Evolutionary conservation across 2,797 vertebrate species (phyloP).

Genomic region (Podargus strigoides): DNA sequence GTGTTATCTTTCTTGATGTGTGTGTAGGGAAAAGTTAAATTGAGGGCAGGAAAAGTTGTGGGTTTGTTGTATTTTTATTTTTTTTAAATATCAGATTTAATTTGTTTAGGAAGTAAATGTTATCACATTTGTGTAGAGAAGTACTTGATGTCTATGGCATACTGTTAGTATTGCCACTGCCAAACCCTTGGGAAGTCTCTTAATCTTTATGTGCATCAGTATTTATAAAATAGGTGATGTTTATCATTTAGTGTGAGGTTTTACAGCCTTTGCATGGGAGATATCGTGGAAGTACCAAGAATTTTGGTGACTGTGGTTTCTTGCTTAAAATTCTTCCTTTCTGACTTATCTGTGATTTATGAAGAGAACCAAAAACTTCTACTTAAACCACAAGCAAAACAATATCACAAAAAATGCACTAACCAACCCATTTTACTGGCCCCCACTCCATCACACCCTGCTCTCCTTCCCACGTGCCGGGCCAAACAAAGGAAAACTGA

Average conservation of each 20-base stretch:
- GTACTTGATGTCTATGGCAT: neutral
- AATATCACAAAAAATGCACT: neutral
- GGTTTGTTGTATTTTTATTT: neutral
- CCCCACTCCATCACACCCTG: slow-evolving; percentile 46
- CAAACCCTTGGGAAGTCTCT: neutral
- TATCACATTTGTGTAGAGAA: neutral
- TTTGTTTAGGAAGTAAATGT: slow-evolving; percentile 19
- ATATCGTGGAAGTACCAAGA: neutral
- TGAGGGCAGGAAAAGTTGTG: slow-evolving; percentile 20
- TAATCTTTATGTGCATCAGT: neutral
- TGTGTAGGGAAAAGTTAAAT: slow-evolving; percentile 15
- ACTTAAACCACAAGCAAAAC: slow-evolving; percentile 48
- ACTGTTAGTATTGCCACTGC: neutral
- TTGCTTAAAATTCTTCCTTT: slow-evolving; percentile 26
- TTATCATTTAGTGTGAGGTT: neutral
- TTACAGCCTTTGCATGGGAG: neutral
- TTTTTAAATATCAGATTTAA: slow-evolving; percentile 30
- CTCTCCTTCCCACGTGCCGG: slow-evolving; percentile 64
- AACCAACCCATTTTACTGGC: slow-evolving; percentile 58
- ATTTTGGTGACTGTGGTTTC: neutral
- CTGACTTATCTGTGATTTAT: slow-evolving; percentile 32
- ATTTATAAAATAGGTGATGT: neutral
- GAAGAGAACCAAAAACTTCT: slow-evolving; percentile 6
- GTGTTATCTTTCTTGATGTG: slow-evolving; percentile 16
- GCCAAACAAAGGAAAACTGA: slow-evolving; percentile 35